These are phyloP conservation scores for Zapus hudsonius DNA, from an alignment of 2,113 vertebrate genomes.

Conservation along the genomic window DNA sequence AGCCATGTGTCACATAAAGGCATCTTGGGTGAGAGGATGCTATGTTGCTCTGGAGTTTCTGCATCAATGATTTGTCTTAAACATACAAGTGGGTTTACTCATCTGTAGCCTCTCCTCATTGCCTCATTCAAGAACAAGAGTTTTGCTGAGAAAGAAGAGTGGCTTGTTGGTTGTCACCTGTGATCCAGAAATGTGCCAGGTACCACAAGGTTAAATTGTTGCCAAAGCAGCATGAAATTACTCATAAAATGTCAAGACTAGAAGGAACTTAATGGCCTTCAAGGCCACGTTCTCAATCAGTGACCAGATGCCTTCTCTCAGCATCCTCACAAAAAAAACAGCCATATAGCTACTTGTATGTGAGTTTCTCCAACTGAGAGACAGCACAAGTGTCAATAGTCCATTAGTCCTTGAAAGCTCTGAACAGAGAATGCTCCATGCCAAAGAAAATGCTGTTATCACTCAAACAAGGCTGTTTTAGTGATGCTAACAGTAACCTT, in stretches of 20 bases:
- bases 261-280: background rate
- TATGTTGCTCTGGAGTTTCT: constrained; percentile 29
- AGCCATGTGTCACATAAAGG: constrained; percentile 83
- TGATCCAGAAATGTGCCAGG: background rate
- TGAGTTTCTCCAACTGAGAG: background rate
- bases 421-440: background rate
- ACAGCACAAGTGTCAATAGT: background rate
- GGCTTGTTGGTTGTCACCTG: background rate
- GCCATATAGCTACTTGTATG: background rate
- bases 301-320: background rate
- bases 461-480: no score
- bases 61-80: background rate
- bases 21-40: constrained; percentile 65
- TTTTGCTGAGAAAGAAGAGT: background rate
- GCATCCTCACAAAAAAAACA: background rate
- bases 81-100: background rate
- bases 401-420: background rate
- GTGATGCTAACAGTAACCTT: background rate
- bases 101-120: background rate
- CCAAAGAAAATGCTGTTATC: background rate
- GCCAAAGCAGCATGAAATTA: background rate
- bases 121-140: background rate
- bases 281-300: background rate
- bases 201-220: background rate
- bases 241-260: background rate